phyloP scores from a whole-genome alignment of 92 coral and sea anemone genomes.

The Palythoa heliodiscus region DNA sequence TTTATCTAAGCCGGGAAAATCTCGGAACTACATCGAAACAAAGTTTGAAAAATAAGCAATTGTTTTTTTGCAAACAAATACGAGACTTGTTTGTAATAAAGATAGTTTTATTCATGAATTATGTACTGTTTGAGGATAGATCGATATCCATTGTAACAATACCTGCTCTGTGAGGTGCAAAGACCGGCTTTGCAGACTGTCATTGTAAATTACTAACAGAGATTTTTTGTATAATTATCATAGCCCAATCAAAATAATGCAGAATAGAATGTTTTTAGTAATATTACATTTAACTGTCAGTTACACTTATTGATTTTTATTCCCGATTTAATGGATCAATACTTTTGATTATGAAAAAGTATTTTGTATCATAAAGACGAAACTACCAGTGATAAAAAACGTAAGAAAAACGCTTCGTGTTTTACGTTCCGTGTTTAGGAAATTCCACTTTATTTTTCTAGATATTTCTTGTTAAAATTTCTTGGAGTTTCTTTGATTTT shows the following conservation, averaged over 20 bases:
- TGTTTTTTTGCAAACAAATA: neutral
- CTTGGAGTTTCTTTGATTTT: too few relatives aligned
- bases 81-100: neutral
- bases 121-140: neutral
- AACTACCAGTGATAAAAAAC: neutral
- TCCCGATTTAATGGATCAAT: neutral
- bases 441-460: neutral
- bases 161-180: conserved; percentile 3
- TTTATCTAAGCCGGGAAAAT: neutral
- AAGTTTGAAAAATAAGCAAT: neutral
- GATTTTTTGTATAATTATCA: neutral
- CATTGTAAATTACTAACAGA: neutral
- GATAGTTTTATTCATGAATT: conserved; percentile 13
- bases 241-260: neutral
- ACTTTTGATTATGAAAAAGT: neutral
- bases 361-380: neutral
- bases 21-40: neutral
- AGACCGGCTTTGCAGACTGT: conserved; percentile 14
- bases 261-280: neutral
- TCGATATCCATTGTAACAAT: neutral
- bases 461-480: too few relatives aligned
- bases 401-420: neutral
- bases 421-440: neutral
- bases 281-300: neutral
- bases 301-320: neutral